Evolutionary conservation across 2,797 vertebrate species (phyloP).

Genomic region (Sebastes cheni): DNA sequence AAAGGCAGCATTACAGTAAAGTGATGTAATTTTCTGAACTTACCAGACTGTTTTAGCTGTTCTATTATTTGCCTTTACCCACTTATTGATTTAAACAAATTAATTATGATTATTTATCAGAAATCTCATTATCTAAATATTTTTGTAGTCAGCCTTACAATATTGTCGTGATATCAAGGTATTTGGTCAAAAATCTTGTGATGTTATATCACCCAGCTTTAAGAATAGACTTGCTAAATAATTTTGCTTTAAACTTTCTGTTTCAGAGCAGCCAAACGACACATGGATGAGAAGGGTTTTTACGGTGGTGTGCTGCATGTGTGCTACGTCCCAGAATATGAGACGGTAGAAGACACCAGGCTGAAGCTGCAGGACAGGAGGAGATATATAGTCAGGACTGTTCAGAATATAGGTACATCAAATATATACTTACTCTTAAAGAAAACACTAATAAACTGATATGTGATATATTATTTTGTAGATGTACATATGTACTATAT

Average conservation of each 20-base stretch:
- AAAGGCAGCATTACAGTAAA: too few species aligned
- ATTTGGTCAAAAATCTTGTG: too few species aligned
- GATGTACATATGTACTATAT: not conserved
- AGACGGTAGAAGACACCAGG: slow-evolving; percentile 93
- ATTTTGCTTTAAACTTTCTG: not conserved
- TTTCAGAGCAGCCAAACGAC: slow-evolving; percentile 91
- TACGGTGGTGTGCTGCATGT: slow-evolving; percentile 95
- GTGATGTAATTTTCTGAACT: too few species aligned
- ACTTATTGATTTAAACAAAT: too few species aligned
- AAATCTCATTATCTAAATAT: too few species aligned
- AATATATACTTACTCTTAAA: not conserved
- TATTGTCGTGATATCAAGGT: fast-evolving
- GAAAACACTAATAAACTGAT: not conserved
- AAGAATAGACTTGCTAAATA: not conserved
- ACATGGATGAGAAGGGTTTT: slow-evolving; percentile 95
- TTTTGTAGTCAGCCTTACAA: too few species aligned
- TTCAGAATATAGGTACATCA: slow-evolving; percentile 84
- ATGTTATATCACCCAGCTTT: too few species aligned
- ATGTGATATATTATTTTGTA: not conserved
- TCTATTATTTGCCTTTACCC: too few species aligned
- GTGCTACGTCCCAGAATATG: slow-evolving; percentile 97
- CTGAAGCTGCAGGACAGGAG: slow-evolving; percentile 92
- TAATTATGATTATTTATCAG: too few species aligned
- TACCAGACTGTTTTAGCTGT: too few species aligned
- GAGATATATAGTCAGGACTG: slow-evolving; percentile 85